Base-by-base conservation (phyloP, 2,888 invertebrate genomes). In the Anagyrus pseudococci region DNA sequence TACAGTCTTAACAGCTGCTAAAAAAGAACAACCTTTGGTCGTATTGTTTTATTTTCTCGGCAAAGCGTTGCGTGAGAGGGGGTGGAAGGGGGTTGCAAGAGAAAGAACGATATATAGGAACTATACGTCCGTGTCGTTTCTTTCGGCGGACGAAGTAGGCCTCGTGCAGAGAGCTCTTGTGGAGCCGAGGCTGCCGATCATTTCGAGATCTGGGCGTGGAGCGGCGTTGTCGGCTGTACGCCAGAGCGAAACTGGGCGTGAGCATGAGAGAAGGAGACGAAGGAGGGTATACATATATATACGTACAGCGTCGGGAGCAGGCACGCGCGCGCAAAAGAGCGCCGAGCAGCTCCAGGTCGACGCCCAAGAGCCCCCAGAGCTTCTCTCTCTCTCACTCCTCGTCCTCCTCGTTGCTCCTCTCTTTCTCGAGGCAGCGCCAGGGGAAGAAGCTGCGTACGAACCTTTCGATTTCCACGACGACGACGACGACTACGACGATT, bases 281-380 rank as follows among this genome's bases (percentile, higher is more conserved):
- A 26, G 25, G 25, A n/a, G 25, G 23, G 17, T n/a, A 25, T 8
- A n/a, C 46, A 17, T n/a, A 29, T 29, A 7, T 10, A 7, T 10
- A 7, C 29, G 4, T 4, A 29, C 6, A 29, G 29, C 4, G 10
- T n/a, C n/a, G n/a, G 20, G 23, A 25, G 44, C 26, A 7, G 33
- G 33, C 20, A 49, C 41, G 55, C 55, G 44, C 54, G 47, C 47
- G 20, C 37, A 19, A 29, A 29, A 29, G 29, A 29, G 29, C 4
- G 29, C 29, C 33, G 54, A 41, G 47, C 46, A 17, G n/a, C 20
- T 49, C 33, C 58, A 55, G 63, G 63, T 63, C 50, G 46, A 63
- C 63, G 63, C 63, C 63, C 63, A 63, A 63, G 58, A 58, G 22
- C 37, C 40, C n/a, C 41, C 44, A 49, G 49, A 49, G 55, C 6